Evolutionary conservation across 2,888 invertebrate species (phyloP), one percentile per base, ranked within the genome.

Genomic region (Aspidapion aeneum): DNA sequence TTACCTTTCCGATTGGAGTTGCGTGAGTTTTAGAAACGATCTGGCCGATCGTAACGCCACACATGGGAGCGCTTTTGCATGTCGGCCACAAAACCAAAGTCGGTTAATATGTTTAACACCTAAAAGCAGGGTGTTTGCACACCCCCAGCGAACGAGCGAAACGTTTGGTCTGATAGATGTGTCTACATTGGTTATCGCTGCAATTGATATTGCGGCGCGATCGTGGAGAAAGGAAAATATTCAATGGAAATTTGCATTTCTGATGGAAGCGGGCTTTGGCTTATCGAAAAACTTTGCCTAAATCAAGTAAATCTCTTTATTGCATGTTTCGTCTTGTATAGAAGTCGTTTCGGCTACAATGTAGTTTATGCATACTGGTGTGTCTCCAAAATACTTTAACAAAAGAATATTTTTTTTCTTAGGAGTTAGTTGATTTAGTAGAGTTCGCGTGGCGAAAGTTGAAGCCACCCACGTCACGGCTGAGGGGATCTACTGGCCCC

Each of bases 91-190:
- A 75, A 75, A 74, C 78, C 77, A 73, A 77, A 77, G 77, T 74
- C 77, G 78, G 77, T 77, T 78, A 78, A 78, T 78, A 78, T 76
- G 78, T 77, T 78, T 78, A 78, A 78, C 78, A 78, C 78, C 78
- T 78, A 76, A 76, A 61, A 17, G 75, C 65, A 62, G 66, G 61
- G 63, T 62, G 55, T 57, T 21, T 48, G 49, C 48, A 19, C 58
- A 22, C 58, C 18, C 58, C 16, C 18, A 52, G n/a, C 17, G 52
- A 35, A 71, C 70, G 35, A 35, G 35, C 35, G 35, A 35, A 35
- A 71, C 68, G 71, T 72, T 74, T 71, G 74, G 73, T 71, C 74
- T 75, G 75, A 76, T 76, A 74, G 74, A 76, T 75, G 74, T 74
- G 75, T 75, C 73, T 74, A 74, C 75, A 74, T 74, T 71, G 75